A percentile compares a stretch with the other conserved stretches of the same genome.
Conservation (phyloP, 2,888 invertebrate genomes). For the Cephus rjabovi region DNA sequence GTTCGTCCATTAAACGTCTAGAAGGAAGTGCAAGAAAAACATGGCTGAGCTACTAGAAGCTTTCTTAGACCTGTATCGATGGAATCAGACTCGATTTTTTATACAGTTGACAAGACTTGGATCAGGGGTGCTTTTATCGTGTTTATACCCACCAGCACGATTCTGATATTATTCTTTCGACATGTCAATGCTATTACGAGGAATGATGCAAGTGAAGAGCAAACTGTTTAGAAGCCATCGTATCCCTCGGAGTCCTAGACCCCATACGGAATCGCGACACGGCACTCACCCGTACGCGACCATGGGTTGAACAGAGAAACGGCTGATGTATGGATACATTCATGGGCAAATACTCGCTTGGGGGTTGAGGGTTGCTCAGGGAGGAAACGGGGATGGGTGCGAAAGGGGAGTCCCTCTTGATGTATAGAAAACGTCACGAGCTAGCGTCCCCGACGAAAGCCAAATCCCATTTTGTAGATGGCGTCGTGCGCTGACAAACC, state of each 20-base stretch:
- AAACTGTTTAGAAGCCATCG: background rate
- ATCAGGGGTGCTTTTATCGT: background rate
- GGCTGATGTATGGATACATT: conserved; percentile 28
- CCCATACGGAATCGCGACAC: background rate
- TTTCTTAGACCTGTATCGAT: background rate
- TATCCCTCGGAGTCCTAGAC: background rate
- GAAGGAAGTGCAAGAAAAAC: background rate
- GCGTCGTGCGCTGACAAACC: background rate
- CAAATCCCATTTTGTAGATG: conserved; percentile 15
- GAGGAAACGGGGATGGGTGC: conserved; percentile 14
- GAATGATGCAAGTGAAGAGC: background rate
- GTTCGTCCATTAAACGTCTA: background rate
- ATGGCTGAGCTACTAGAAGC: background rate
- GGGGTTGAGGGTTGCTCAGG: conserved; percentile 9
- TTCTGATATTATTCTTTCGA: background rate
- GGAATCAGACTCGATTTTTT: background rate
- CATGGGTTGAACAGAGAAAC: background rate
- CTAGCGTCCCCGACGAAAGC: conserved; percentile 11
- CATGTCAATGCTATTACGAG: background rate
- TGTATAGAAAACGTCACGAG: conserved; percentile 22
- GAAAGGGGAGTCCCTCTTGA: conserved; percentile 22
- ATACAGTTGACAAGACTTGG: background rate
- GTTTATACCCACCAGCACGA: background rate
- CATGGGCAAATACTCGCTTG: conserved; percentile 19
- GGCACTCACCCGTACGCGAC: background rate